A percentile compares a stretch with the other conserved stretches of the same genome.
Conservation (phyloP, 2,113 vertebrate species). For the Elephantulus edwardii region DNA sequence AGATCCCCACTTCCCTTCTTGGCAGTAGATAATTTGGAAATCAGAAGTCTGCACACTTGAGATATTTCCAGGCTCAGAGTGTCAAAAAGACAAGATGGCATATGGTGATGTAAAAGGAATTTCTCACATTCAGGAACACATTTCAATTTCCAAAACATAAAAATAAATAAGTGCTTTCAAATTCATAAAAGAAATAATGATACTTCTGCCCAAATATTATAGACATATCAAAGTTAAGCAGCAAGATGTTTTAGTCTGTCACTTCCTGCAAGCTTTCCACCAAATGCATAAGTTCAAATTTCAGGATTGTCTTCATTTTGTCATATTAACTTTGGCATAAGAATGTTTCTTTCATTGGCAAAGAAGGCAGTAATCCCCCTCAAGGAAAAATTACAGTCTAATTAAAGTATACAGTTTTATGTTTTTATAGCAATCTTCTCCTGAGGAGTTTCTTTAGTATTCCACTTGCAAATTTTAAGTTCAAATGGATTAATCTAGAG, state of each 20-base stretch:
- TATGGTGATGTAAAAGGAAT: constrained; percentile 79
- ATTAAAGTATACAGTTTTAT: constrained; percentile 75
- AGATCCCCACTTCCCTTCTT: constrained; percentile 79
- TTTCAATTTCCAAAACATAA: constrained; percentile 79
- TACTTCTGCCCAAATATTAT: constrained; percentile 77
- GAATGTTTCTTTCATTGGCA: constrained; percentile 69
- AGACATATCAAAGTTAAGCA: constrained; percentile 72
- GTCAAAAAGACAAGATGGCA: constrained; percentile 82
- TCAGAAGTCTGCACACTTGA: constrained; percentile 77
- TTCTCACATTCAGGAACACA: constrained; percentile 80
- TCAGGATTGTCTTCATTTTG: constrained; percentile 41
- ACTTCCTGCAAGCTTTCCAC: constrained; percentile 66
- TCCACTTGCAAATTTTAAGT: constrained; percentile 62
- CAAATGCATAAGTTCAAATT: constrained; percentile 71
- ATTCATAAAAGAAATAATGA: constrained; percentile 79
- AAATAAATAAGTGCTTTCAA: constrained; percentile 79
- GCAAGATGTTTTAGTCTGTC: constrained; percentile 75
- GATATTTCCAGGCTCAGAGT: constrained; percentile 79
- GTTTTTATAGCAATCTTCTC: constrained; percentile 69
- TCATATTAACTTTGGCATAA: constrained; percentile 73
- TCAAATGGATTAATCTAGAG: neutral
- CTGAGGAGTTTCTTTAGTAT: constrained; percentile 66
- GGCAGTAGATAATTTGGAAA: constrained; percentile 77
- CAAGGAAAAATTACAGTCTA: constrained; percentile 70
- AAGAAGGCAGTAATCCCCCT: constrained; percentile 65